A percentile compares a stretch with the other conserved stretches of the same genome.
Evolutionary conservation across 2,888 invertebrate genomes (phyloP).

Genomic region (Parnassius apollo): DNA sequence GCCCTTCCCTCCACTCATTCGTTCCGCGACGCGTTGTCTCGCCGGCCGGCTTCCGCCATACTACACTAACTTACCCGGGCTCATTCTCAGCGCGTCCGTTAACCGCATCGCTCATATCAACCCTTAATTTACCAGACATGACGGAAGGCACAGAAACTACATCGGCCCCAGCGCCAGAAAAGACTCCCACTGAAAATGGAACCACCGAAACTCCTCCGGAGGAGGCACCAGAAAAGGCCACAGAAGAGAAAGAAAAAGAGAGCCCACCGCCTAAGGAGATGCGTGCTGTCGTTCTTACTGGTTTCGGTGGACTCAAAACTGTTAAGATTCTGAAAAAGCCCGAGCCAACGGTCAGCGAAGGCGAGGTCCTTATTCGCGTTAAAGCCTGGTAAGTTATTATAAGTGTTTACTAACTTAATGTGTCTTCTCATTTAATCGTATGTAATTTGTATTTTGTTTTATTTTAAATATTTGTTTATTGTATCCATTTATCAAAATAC

Average conservation of each 20-base stretch:
- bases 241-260: constrained; percentile 80
- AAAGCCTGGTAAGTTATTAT: constrained; percentile 89
- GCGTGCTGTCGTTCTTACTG: constrained; percentile 91
- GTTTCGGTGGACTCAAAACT: constrained; percentile 92
- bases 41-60: constrained; percentile 63
- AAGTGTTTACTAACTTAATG: constrained; percentile 18
- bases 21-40: constrained; percentile 76
- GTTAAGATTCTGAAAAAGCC: constrained; percentile 91
- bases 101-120: constrained; percentile 56
- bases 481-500: neutral
- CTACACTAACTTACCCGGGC: constrained; percentile 49
- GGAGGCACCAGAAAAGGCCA: constrained; percentile 77
- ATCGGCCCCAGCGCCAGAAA: constrained; percentile 77
- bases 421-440: too few species aligned
- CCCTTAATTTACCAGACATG: constrained; percentile 56
- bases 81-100: constrained; percentile 68
- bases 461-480: neutral
- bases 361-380: constrained; percentile 90
- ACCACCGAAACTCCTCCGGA: constrained; percentile 73
- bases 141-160: constrained; percentile 78
- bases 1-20: constrained; percentile 74
- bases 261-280: constrained; percentile 87
- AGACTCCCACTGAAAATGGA: constrained; percentile 79
- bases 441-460: too few species aligned
- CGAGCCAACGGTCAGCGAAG: constrained; percentile 85